Evolutionary conservation across 2,888 invertebrate species (phyloP), one percentile per base, ranked within the genome.

Genomic region (Cynaeus angustus): DNA sequence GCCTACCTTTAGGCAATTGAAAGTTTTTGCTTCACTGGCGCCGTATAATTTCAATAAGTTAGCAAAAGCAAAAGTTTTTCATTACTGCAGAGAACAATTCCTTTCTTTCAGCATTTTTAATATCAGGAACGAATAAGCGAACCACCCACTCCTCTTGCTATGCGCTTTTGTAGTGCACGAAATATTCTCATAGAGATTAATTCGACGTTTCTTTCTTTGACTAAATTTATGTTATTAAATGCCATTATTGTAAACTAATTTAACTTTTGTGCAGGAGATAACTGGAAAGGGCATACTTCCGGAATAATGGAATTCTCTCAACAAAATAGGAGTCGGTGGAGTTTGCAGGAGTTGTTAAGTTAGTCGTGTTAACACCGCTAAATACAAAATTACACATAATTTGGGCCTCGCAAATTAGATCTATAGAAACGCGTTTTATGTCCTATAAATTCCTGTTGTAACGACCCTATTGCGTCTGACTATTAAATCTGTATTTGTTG

Each of bases 271-370:
- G 38, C 37, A 30, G 46, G 12, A 62, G 55, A 55, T 65, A 56
- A 37, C 48, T 33, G 41, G 28, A 28, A 48, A 55, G 56, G 43
- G 64, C 43, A 41, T 41, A 68, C 41, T 64, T 64, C 50, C 38
- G 68, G 58, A 56, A 58, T 68, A 64, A 68, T 64, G 43, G 46
- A 68, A 69, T 64, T 58, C 64, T 48, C 30, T 53, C n/a, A n/a
- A n/a, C n/a, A n/a, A n/a, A n/a, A n/a, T n/a, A n/a, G n/a, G n/a
- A n/a, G n/a, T n/a, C 52, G 30, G 30, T 45, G 43, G 43, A 43
- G 43, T 43, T 21, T 43, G 43, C 45, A 14, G 10, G 45, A 64
- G 50, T 61, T 64, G 55, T 62, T 62, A 50, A 26, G 13, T 38
- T 52, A n/a, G 43, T 37, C 62, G n/a, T 50, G 41, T 48, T 50